phyloP scores from a whole-genome alignment of 2,888 invertebrate species.

The Polydrusus tereticollis region DNA sequence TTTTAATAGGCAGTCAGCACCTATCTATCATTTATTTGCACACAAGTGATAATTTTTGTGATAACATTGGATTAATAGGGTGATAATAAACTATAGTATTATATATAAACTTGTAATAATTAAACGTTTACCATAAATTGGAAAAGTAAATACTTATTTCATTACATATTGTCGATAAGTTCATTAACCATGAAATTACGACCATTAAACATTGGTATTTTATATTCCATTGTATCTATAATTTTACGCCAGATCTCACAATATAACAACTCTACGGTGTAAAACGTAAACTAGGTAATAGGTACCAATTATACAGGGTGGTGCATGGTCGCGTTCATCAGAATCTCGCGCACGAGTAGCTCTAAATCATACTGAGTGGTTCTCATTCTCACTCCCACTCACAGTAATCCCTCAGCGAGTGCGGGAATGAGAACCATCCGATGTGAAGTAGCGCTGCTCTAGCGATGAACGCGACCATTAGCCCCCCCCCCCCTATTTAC shows the following conservation, averaged over 20 bases:
- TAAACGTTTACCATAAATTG: not conserved
- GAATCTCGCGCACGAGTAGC: too few species aligned
- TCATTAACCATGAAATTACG: slow-evolving; percentile 13
- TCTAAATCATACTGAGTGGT: too few species aligned
- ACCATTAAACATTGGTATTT: not conserved
- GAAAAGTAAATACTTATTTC: not conserved
- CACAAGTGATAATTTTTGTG: slow-evolving; percentile 9
- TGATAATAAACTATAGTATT: not conserved
- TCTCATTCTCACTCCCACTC: too few species aligned
- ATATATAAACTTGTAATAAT: not conserved
- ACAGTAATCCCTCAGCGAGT: too few species aligned
- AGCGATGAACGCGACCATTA: too few species aligned
- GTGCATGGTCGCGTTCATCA: too few species aligned
- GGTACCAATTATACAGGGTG: not conserved
- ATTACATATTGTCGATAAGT: slow-evolving; percentile 6
- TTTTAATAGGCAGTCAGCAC: not conserved
- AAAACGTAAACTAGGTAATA: not conserved
- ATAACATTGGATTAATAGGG: slow-evolving; percentile 1
- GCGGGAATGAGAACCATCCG: too few species aligned
- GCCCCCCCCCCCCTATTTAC: too few species aligned
- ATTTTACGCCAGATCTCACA: not conserved
- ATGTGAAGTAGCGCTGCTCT: too few species aligned
- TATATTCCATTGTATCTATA: slow-evolving; percentile 9
- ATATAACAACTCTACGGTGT: not conserved
- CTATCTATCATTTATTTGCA: slow-evolving; percentile 6